Evolutionary conservation across 2,113 vertebrate species (phyloP), one percentile per base, ranked within the genome.

Genomic region (Varanus komodoensis): DNA sequence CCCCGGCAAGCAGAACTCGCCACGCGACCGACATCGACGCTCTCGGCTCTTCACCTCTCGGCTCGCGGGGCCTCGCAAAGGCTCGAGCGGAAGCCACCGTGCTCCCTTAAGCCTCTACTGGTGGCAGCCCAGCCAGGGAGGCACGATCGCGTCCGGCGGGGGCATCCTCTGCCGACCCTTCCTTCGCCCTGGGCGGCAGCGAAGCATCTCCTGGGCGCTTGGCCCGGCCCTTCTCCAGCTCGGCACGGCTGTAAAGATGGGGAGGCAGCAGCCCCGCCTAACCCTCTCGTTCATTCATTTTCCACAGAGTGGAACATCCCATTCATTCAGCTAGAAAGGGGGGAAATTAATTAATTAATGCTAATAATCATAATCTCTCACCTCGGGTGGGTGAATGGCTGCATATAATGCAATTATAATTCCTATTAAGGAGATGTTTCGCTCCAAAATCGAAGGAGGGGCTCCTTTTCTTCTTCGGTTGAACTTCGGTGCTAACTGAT

Each of bases 211-310:
- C n/a, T 68, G 6, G 68, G 4, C 19, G 79, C 14, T 54, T 4
- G 8, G 34, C 25, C 38, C 17, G 0, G 15, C 52, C n/a, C 50
- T n/a, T n/a, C 19, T 12, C 67, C 2, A 2, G 50, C 48, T 88
- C 44, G 19, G 44, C 23, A 2, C 48, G 12, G 14, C 48, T 82
- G 68, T 23, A 50, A 68, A 15, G 27, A 9, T 7, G 44, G 87
- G 1, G 17, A 69, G 15, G 17, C 9, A 44, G 25, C 75, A 38
- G 8, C 5, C 44, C 34, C 19, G n/a, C 8, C 4, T 61, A 14
- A 23, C n/a, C 57, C n/a, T 23, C 89, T 34, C 27, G 82, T 93
- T 91, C 91, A 91, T 95, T 93, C 94, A 94, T 87, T 64, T 80
- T 67, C 61, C n/a, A 3, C 2, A 19, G 14, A 80, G 79, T 93